phyloP scores from a whole-genome alignment of 2,797 vertebrate species.

The Trachops cirrhosus region DNA sequence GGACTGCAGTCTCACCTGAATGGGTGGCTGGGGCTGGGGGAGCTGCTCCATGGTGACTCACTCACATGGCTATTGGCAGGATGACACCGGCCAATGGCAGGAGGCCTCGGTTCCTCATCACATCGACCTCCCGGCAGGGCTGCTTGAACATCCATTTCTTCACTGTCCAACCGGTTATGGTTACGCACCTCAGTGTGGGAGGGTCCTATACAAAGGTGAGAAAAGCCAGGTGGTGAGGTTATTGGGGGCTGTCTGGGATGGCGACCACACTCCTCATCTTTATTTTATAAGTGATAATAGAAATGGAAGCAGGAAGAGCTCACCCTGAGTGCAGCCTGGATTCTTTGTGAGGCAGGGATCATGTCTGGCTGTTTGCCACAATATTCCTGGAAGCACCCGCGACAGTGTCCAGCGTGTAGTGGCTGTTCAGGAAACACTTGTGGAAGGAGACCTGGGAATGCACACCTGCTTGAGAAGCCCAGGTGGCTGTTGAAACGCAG shows the following conservation, averaged over 20 bases:
- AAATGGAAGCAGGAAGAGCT: background rate
- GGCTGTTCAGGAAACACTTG: background rate
- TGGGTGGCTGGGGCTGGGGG: background rate
- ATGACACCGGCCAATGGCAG: accelerated
- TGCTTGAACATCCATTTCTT: background rate
- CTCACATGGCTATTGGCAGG: background rate
- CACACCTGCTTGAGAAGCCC: background rate
- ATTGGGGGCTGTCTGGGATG: background rate
- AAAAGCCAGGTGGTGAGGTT: background rate
- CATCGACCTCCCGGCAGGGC: accelerated
- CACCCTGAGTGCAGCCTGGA: background rate
- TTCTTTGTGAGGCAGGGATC: background rate
- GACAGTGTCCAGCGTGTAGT: accelerated
- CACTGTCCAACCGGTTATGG: background rate
- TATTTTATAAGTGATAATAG: background rate
- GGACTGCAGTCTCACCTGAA: background rate
- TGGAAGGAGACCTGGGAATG: background rate
- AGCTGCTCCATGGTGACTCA: accelerated
- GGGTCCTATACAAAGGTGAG: background rate
- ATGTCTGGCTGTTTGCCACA: accelerated
- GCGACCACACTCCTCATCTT: background rate
- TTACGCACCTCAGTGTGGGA: background rate
- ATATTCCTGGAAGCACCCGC: background rate
- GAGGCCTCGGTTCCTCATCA: background rate
- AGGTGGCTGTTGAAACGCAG: background rate